These are phyloP conservation scores for Osmerus eperlanus DNA, from an alignment of 2,113 vertebrate species.

Conservation along the genomic window DNA sequence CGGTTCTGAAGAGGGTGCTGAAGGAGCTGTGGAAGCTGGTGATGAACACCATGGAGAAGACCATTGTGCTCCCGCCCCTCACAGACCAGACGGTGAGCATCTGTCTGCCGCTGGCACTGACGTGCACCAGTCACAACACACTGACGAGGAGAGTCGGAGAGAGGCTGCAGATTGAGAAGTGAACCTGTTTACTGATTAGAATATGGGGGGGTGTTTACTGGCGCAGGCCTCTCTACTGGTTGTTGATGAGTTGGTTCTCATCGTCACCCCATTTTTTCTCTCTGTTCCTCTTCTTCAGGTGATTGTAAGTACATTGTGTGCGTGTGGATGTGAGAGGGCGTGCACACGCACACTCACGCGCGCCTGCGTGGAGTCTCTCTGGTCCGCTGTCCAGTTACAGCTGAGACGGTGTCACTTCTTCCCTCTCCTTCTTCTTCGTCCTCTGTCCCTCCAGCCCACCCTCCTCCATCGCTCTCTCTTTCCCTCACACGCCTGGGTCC, in stretches of 20 bases:
- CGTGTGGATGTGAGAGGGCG: constrained; percentile 23
- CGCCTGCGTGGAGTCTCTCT: not conserved
- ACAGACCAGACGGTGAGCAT: constrained; percentile 89
- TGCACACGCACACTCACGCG: too few species aligned
- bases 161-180: too few species aligned
- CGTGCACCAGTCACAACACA: not conserved
- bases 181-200: not conserved
- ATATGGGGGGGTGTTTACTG: not conserved
- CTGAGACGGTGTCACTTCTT: not conserved
- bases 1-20: constrained; percentile 91
- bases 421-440: not conserved
- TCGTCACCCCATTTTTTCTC: constrained; percentile 36
- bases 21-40: constrained; percentile 98
- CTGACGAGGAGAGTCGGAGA: not conserved
- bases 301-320: constrained; percentile 57
- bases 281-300: constrained; percentile 51
- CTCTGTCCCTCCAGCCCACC: not conserved
- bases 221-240: not conserved
- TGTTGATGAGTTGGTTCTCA: constrained; percentile 17
- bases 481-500: constrained; percentile 5
- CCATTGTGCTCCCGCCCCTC: constrained; percentile 88
- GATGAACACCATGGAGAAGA: constrained; percentile 99
- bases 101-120: not conserved
- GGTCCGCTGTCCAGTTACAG: not conserved
- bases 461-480: not conserved